Evolutionary conservation across 2,113 vertebrate genomes (phyloP).

Genomic region (Greenwoodochromis staneri): DNA sequence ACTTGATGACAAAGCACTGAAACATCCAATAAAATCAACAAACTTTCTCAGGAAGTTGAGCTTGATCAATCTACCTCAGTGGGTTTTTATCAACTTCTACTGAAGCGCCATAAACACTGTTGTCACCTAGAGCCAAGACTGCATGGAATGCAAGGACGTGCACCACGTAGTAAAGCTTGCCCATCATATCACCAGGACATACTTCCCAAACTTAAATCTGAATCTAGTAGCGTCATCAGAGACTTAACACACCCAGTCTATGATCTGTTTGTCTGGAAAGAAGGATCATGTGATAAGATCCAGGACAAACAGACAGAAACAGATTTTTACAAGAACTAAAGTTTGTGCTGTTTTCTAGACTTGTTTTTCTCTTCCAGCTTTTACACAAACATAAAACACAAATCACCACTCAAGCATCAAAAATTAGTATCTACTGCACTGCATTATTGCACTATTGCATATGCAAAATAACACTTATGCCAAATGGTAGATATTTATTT

Average conservation of each 20-base stretch:
- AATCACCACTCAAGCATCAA: neutral
- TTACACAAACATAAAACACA: neutral
- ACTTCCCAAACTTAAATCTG: neutral
- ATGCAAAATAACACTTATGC: neutral
- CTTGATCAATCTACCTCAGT: neutral
- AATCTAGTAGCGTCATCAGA: neutral
- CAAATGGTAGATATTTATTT: neutral
- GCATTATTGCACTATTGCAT: neutral
- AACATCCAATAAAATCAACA: neutral
- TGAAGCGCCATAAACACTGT: neutral
- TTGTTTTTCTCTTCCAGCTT: neutral
- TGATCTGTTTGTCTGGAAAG: neutral
- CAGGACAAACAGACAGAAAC: neutral
- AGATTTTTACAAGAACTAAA: neutral
- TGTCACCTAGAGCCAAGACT: neutral
- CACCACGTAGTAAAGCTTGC: neutral
- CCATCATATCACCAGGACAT: neutral
- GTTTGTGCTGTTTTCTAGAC: neutral
- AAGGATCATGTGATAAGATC: neutral
- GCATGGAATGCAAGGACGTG: neutral
- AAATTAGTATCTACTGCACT: neutral
- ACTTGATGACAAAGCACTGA: neutral
- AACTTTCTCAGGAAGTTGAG: neutral
- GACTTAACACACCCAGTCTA: neutral
- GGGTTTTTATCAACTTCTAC: neutral